Conservation (phyloP, 2,797 vertebrate species). For the Vultur gryphus region DNA sequence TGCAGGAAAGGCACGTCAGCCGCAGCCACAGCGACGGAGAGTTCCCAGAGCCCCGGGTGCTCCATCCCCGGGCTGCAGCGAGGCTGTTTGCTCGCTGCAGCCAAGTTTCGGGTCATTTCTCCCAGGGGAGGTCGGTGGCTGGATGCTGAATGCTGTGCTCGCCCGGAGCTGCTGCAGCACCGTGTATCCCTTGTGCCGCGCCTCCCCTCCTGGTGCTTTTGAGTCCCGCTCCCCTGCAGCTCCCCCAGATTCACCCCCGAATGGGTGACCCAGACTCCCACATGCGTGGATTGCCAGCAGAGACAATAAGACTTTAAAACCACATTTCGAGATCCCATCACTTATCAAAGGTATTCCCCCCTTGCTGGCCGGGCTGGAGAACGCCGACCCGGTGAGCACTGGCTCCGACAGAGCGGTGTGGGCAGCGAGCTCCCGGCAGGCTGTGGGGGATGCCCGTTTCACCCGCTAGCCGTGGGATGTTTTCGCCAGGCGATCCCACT, state of each 20-base stretch:
- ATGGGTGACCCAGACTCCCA: not conserved
- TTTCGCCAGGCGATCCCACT: accelerated
- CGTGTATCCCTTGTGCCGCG: accelerated
- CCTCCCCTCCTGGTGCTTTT: not conserved
- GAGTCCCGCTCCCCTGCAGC: accelerated
- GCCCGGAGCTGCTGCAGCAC: accelerated
- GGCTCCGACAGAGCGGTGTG: accelerated
- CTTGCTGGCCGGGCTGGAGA: not conserved
- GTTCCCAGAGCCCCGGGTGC: not conserved
- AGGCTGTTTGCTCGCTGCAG: not conserved
- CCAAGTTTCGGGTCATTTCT: not conserved
- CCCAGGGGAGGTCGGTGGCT: accelerated
- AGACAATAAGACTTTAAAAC: not conserved
- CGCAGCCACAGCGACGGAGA: accelerated
- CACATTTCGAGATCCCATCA: not conserved
- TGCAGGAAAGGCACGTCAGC: not conserved
- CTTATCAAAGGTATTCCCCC: not conserved
- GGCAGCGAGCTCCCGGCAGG: not conserved
- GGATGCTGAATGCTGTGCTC: not conserved
- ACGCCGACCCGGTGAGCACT: accelerated
- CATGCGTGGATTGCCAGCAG: not conserved
- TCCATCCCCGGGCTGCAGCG: not conserved
- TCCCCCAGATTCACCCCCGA: accelerated
- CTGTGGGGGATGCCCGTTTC: not conserved
- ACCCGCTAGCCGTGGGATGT: accelerated